phyloP scores from a whole-genome alignment of 2,113 vertebrate genomes.

The Zosterops hypoxanthus region DNA sequence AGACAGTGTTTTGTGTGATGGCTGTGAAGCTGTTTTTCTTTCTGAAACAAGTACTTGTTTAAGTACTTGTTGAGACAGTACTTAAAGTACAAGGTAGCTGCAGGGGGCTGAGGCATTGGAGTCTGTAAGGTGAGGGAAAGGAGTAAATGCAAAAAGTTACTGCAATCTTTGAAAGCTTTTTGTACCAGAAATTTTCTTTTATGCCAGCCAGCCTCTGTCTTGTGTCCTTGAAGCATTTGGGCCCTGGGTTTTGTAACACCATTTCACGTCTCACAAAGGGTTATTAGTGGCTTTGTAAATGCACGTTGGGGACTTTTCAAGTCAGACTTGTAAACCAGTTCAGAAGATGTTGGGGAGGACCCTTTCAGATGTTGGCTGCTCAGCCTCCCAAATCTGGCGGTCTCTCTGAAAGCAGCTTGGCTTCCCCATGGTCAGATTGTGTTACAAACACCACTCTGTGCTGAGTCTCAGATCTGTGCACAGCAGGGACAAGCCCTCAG shows the following conservation, averaged over 20 bases:
- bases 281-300: not conserved
- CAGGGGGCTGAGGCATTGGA: not conserved
- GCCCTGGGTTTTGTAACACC: not conserved
- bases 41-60: not conserved
- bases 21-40: not conserved
- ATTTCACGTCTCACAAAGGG: not conserved
- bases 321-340: not conserved
- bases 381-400: not conserved
- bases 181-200: not conserved
- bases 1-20: not conserved
- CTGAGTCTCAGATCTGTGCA: not conserved
- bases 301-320: not conserved
- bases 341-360: not conserved
- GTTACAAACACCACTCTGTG: not conserved
- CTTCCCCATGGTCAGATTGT: not conserved
- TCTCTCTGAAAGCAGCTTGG: not conserved
- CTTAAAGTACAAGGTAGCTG: not conserved
- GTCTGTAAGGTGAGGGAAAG: too few species aligned
- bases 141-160: not conserved
- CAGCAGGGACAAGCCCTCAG: fast-evolving
- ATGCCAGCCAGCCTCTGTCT: not conserved
- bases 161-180: not conserved
- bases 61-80: not conserved
- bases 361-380: not conserved
- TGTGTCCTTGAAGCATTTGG: not conserved